phyloP scores from a whole-genome alignment of 2,797 vertebrate species.

The Aythya fuligula region DNA sequence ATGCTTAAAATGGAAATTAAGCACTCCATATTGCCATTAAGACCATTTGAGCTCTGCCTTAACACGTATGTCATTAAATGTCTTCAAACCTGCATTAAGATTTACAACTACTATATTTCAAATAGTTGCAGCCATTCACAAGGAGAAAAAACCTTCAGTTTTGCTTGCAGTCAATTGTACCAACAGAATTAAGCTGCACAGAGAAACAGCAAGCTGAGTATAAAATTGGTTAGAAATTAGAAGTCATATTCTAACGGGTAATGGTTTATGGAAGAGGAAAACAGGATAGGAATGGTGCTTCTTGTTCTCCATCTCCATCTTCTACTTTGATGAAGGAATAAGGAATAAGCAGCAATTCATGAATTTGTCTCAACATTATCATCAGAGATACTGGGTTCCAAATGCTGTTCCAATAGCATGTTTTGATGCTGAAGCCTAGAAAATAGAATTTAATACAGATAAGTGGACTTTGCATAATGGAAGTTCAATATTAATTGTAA shows the following conservation, averaged over 20 bases:
- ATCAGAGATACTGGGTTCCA: conserved; percentile 7
- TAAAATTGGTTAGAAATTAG: conserved; percentile 41
- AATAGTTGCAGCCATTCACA: background rate
- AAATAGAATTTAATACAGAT: conserved; percentile 39
- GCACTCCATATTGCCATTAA: background rate
- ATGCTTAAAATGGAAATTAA: background rate
- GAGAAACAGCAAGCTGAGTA: conserved; percentile 9
- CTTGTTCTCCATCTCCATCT: conserved; percentile 21
- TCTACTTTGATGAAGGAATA: conserved; percentile 19
- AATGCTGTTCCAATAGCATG: background rate
- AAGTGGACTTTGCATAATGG: conserved; percentile 24
- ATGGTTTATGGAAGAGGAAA: conserved; percentile 33
- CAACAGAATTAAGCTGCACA: conserved; percentile 12
- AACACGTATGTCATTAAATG: background rate
- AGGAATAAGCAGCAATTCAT: background rate
- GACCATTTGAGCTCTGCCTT: too few species aligned
- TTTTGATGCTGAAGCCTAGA: background rate
- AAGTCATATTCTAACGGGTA: conserved; percentile 45
- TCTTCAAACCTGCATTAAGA: background rate
- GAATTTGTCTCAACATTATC: conserved; percentile 2
- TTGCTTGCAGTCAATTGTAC: background rate
- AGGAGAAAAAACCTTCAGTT: background rate
- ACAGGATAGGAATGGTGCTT: background rate
- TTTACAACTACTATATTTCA: background rate
- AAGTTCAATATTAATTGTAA: conserved; percentile 71